Evolutionary conservation across 2,888 invertebrate species (phyloP).

Genomic region (Amphiduros pacificus): DNA sequence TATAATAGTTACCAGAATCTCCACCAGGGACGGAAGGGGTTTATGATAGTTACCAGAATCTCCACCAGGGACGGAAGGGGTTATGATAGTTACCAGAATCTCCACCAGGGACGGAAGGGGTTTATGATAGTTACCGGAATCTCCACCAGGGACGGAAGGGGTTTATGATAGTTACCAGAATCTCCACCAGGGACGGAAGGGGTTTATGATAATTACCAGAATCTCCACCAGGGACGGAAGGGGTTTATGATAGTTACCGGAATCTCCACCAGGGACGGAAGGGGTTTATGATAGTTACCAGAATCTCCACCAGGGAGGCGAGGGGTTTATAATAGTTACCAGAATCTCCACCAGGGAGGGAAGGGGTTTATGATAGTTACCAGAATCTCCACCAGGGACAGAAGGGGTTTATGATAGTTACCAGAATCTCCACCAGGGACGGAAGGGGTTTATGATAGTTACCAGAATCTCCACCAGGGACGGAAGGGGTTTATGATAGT

Average conservation of each 20-base stretch:
- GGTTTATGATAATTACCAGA: no score
- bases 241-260: slow-evolving; percentile 36
- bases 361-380: slow-evolving; percentile 29
- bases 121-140: slow-evolving; percentile 42
- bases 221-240: no score
- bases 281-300: slow-evolving; percentile 25
- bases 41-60: background rate
- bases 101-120: no score
- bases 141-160: slow-evolving; percentile 54
- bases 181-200: no score
- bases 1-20: slow-evolving; percentile 44
- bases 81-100: no score
- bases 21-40: slow-evolving; percentile 52
- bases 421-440: no score
- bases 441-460: no score
- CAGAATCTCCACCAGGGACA: slow-evolving; percentile 54
- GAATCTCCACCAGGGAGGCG: no score
- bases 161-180: background rate
- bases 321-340: no score
- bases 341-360: no score
- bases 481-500: background rate
- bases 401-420: slow-evolving; percentile 31
- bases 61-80: no score
- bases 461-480: no score
- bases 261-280: slow-evolving; percentile 54